Conservation (phyloP, 2,113 vertebrate genomes). For the Indicator indicator region DNA sequence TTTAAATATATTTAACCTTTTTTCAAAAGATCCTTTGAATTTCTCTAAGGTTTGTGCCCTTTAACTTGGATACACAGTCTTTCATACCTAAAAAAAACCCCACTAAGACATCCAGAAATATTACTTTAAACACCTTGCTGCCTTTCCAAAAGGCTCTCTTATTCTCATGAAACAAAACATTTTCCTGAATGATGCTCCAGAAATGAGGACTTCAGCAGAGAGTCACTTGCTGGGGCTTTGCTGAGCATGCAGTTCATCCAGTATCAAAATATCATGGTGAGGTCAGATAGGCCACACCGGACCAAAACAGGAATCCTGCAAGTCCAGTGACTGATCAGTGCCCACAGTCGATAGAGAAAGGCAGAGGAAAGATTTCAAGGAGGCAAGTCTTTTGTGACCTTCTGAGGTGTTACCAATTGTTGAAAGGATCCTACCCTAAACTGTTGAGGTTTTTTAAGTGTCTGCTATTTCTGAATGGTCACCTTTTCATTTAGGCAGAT, state of each 20-base stretch:
- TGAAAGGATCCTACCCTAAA: background rate
- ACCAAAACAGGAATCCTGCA: background rate
- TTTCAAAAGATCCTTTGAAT: conserved; percentile 52
- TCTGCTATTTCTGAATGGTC: background rate
- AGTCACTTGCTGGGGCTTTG: background rate
- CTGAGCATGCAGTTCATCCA: background rate
- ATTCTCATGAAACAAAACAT: background rate
- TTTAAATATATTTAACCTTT: conserved; percentile 49
- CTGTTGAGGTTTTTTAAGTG: background rate
- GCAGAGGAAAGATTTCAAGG: background rate
- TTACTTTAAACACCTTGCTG: background rate
- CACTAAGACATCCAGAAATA: background rate
- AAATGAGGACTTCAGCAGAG: background rate
- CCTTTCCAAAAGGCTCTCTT: background rate
- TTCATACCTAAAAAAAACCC: background rate
- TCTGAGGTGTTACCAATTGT: background rate
- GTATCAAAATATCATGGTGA: background rate
- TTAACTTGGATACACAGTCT: conserved; percentile 16
- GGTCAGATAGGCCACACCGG: background rate
- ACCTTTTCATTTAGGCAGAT: background rate
- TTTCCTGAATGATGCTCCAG: background rate
- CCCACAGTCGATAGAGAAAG: background rate
- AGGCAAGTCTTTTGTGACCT: background rate
- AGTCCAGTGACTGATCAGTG: background rate
- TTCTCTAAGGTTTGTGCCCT: conserved; percentile 33